Base-by-base conservation (phyloP, 2,797 vertebrate genomes). In the Cossypha caffra region DNA sequence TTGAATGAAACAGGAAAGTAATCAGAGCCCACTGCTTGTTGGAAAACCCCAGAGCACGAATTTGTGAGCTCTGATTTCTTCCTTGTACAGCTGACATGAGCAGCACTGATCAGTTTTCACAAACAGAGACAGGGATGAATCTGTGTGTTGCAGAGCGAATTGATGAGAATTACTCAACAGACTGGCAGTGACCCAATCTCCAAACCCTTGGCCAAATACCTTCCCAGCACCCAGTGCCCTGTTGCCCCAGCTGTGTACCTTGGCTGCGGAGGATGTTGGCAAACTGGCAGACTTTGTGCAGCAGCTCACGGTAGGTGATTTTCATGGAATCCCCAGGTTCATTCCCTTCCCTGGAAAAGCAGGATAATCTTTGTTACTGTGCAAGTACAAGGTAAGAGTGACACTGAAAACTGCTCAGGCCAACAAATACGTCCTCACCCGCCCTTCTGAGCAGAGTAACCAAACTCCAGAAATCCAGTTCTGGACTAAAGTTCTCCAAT, bases 201-300 rank as follows among this genome's bases (percentile, higher is more conserved):
- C 73, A 66, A 58, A 72, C 4, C 25, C 38, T 23, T 82, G 93
- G 35, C 51, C 62, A 45, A 72, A 43, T 33, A 28, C 35, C 52
- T 80, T 29, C 47, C 31, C 45, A 57, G 42, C 20, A 51, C 3
- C 25, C 54, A 51, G 43, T 1, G 5, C 23, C 40, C 69, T 67
- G 4, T 9, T 76, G 77, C 45, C 25, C 47, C 87, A 66, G 54
- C 84, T 7, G 6, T 67, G 35, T 96, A 99, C 99, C 99, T 98
- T 99, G 99, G 68, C 98, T 98, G 95, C 98, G 99, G n/a, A 99
- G 98, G 90, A 99, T 98, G 24, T 99, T 99, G 97, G 99, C 98
- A 15, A 99, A 99, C 97, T 97, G 99, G 94, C 99, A 99, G 88
- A 99, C 99, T 86, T 97, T 98, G 93, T 97, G 97, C 94, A 99